Conservation (phyloP, 2,888 invertebrate species). For the Sylvicola cinctus region DNA sequence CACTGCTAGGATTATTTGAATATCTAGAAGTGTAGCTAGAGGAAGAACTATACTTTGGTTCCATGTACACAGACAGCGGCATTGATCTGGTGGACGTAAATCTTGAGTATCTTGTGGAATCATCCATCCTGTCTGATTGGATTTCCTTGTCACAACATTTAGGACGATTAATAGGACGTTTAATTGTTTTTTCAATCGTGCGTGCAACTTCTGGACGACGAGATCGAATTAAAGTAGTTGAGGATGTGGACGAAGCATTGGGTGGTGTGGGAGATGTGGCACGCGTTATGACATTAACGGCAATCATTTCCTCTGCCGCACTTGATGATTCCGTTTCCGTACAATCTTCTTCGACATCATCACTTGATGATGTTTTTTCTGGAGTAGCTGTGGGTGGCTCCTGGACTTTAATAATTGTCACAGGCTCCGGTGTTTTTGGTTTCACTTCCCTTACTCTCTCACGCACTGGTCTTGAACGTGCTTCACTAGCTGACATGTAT, state of each 20-base stretch:
- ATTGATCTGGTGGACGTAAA: conserved; percentile 28
- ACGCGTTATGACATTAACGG: conserved; percentile 45
- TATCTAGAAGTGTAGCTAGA: conserved; percentile 10
- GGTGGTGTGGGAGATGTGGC: conserved; percentile 63
- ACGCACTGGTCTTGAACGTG: conserved; percentile 15
- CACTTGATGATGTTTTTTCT: conserved; percentile 22
- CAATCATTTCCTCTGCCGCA: conserved; percentile 18
- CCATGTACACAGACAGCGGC: conserved; percentile 15
- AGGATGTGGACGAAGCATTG: conserved; percentile 29
- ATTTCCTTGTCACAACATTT: conserved; percentile 46
- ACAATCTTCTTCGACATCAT: conserved; percentile 15
- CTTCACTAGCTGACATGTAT: conserved; percentile 22
- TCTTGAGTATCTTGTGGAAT: conserved; percentile 41
- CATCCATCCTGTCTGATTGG: conserved; percentile 52
- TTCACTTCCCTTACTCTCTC: no score
- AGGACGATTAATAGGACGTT: conserved; percentile 32
- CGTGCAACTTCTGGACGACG: conserved; percentile 53
- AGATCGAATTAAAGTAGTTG: conserved; percentile 37
- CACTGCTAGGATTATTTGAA: conserved; percentile 5
- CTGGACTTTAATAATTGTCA: conserved; percentile 11
- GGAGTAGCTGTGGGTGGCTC: conserved; percentile 4
- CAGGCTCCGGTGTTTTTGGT: background rate
- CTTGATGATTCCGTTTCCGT: conserved; percentile 1
- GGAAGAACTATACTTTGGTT: conserved; percentile 20
- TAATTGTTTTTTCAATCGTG: conserved; percentile 47